Conservation (phyloP, 1,140 invertebrate species). For the Agrypnia vestita region DNA sequence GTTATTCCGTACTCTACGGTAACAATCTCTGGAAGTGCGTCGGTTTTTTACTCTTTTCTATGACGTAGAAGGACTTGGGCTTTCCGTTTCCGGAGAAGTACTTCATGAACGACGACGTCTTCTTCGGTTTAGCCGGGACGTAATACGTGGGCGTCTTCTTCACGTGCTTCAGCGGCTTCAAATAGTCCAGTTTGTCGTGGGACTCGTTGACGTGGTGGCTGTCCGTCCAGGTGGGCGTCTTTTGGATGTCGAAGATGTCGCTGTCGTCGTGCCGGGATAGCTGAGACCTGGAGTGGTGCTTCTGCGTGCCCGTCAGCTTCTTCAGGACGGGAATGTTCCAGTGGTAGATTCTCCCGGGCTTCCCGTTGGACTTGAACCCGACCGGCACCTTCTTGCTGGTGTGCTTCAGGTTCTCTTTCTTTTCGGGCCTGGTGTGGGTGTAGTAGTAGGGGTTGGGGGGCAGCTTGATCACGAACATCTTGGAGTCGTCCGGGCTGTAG, state of each 20-base stretch:
- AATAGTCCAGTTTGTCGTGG: slow-evolving; percentile 65
- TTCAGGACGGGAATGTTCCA: slow-evolving; percentile 87
- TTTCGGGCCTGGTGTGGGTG: slow-evolving; percentile 74
- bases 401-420: slow-evolving; percentile 65
- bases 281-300: slow-evolving; percentile 66
- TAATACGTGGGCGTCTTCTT: slow-evolving; percentile 82
- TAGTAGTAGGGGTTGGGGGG: slow-evolving; percentile 87
- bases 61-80: slow-evolving; percentile 87
- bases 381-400: slow-evolving; percentile 73
- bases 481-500: slow-evolving; percentile 80
- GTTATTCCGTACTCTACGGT: slow-evolving; percentile 68
- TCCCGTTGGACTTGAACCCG: slow-evolving; percentile 84
- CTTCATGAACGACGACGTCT: slow-evolving; percentile 81
- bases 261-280: slow-evolving; percentile 68
- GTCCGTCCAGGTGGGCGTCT: slow-evolving; percentile 75
- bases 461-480: slow-evolving; percentile 87
- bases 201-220: slow-evolving; percentile 69
- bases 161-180: slow-evolving; percentile 71
- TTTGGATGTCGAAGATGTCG: slow-evolving; percentile 74
- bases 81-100: slow-evolving; percentile 88
- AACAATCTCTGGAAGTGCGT: slow-evolving; percentile 80
- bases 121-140: slow-evolving; percentile 77
- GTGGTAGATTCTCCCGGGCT: slow-evolving; percentile 85
- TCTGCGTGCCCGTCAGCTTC: slow-evolving; percentile 77
- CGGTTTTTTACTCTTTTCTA: slow-evolving; percentile 86